phyloP scores from a whole-genome alignment of 2,797 vertebrate species.

The Octomys mimax region DNA sequence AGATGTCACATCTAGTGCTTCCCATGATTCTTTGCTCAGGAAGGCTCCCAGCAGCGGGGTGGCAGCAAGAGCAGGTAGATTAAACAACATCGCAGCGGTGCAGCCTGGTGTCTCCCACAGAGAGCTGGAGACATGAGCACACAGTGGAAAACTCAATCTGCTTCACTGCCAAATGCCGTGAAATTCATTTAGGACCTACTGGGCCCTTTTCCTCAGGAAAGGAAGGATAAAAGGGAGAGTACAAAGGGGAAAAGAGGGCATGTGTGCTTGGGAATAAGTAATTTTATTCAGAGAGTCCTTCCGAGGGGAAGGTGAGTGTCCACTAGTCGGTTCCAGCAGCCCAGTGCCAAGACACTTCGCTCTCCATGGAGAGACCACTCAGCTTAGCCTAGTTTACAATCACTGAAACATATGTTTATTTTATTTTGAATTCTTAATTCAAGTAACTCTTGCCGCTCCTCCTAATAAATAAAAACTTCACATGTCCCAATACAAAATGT shows the following conservation, averaged over 20 bases:
- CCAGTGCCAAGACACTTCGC: neutral
- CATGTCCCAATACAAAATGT: neutral
- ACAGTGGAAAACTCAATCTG: neutral
- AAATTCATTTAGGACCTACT: slow-evolving; percentile 48
- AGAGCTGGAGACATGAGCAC: neutral
- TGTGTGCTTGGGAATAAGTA: neutral
- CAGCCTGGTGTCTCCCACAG: neutral
- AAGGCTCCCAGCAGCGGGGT: neutral
- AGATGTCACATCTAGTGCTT: neutral
- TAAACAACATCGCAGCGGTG: neutral
- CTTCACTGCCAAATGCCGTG: slow-evolving; percentile 55
- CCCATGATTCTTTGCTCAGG: neutral
- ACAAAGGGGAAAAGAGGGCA: neutral
- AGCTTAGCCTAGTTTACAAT: neutral
- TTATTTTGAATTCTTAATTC: slow-evolving; percentile 11
- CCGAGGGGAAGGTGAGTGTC: neutral
- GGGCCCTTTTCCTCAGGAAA: neutral
- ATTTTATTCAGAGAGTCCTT: neutral
- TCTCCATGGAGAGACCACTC: neutral
- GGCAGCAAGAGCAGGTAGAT: neutral
- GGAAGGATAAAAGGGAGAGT: neutral
- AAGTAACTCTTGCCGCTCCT: neutral
- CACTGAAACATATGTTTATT: neutral
- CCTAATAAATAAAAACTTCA: slow-evolving; percentile 5
- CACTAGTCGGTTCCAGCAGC: neutral